Base-by-base conservation (phyloP, 53 echinoderm and acorn worm genomes). In the Holothuria leucospilota region DNA sequence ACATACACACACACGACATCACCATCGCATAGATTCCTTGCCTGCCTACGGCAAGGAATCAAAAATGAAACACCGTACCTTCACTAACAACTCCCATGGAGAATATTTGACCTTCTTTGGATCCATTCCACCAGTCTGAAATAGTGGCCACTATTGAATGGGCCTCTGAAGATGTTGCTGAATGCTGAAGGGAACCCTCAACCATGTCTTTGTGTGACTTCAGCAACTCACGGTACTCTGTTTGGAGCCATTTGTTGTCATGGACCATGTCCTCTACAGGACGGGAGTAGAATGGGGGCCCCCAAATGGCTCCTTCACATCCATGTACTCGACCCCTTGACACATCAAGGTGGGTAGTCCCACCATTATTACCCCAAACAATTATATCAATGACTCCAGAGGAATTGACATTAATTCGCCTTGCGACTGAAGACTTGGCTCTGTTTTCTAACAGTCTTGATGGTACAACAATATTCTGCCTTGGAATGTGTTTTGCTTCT, bases 301-400 rank as follows among this genome's bases (percentile, higher is more conserved):
- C 99, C 94, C 93, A 95, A 68, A 99, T 95, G 39, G 99, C 99
- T 1, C 99, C 99, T 68, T 99, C 99, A 87, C 93, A 99, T 11
- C 92, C 90, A 82, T 90, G 95, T 15, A 99, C 99, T 26, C 87
- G 71, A 9, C 95, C 92, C 26, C 90, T 68, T 20, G 82, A 85
- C 46, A 95, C 62, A 52, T 99, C 99, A 26, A 87, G 84, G 62
- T 90, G 62, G 20, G 92, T 99, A 20, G 89, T 88, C 29, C 99
- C 99, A 21, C 95, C 92, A 20, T 86, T 67, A 71, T 99, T 99
- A 34, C 99, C 99, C 99, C 99, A 99, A 69, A 95, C 69, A 14
- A 99, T 72, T 20, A 99, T 82, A 63, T 95, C 92, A 0, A 92
- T 90, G 24, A 99, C 87, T 30, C 95, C 91, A 6, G 94, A 91